Evolutionary conservation across 2,113 vertebrate species (phyloP).

Genomic region (Pteruthius melanotis): DNA sequence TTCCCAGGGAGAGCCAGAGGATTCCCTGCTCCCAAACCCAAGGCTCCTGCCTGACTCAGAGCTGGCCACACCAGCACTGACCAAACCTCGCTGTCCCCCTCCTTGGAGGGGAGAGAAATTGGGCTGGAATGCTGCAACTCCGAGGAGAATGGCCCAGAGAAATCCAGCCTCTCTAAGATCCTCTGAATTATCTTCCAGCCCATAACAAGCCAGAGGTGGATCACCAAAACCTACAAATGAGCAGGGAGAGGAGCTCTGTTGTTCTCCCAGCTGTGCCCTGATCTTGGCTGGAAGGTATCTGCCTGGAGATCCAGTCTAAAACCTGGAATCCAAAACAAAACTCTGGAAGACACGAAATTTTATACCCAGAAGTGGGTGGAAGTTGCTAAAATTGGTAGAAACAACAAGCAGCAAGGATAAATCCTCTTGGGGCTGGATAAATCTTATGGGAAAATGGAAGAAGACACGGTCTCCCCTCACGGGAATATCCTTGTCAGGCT

Average conservation of each 20-base stretch:
- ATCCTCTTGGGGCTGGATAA: background rate
- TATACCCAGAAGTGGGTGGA: background rate
- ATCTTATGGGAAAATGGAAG: background rate
- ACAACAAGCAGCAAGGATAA: background rate
- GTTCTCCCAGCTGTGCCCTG: background rate
- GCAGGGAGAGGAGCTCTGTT: background rate
- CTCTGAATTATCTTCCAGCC: background rate
- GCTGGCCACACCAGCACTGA: background rate
- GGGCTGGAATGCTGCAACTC: accelerated
- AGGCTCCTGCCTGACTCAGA: background rate
- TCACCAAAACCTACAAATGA: background rate
- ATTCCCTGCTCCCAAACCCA: background rate
- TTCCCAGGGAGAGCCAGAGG: background rate
- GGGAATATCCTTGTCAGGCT: background rate
- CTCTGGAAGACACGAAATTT: background rate
- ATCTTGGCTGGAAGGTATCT: background rate
- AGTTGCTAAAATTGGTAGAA: background rate
- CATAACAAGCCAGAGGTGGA: background rate
- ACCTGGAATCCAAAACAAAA: background rate
- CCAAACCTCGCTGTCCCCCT: too few relatives aligned
- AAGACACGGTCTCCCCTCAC: background rate
- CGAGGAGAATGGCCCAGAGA: accelerated
- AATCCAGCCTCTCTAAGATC: background rate
- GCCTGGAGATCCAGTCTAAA: background rate
- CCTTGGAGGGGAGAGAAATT: background rate